Percentiles rank a stretch among this genome's conserved stretches.
Conservation (phyloP, 1,140 invertebrate species). For the Drosophila tropicalis region DNA sequence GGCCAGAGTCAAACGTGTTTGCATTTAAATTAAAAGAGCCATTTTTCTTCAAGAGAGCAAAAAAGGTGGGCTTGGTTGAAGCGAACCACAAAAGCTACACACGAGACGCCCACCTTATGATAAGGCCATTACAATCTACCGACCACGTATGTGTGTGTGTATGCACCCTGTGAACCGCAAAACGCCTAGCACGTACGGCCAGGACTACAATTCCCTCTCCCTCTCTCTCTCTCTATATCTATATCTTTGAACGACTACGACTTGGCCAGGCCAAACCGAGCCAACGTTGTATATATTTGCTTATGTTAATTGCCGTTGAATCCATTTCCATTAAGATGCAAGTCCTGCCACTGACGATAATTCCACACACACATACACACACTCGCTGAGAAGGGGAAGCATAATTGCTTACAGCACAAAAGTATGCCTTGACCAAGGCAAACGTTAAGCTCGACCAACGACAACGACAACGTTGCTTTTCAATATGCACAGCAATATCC, state of each 20-base stretch:
- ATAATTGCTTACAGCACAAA: slow-evolving; percentile 72
- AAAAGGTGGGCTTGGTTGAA: slow-evolving; percentile 21
- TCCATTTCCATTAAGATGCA: slow-evolving; percentile 83
- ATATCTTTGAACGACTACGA: slow-evolving; percentile 18
- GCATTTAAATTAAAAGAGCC: slow-evolving; percentile 83
- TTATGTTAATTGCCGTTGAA: slow-evolving; percentile 83
- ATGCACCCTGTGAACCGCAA: slow-evolving; percentile 67
- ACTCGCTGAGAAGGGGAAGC: slow-evolving; percentile 34
- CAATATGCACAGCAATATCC: slow-evolving; percentile 81
- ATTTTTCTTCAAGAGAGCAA: slow-evolving; percentile 76
- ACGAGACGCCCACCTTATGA: slow-evolving; percentile 74
- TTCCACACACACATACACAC: slow-evolving; percentile 60
- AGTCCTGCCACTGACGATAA: slow-evolving; percentile 77
- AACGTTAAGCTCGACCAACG: slow-evolving; percentile 64
- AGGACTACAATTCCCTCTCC: background rate
- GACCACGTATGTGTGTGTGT: slow-evolving; percentile 63
- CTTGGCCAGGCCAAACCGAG: slow-evolving; percentile 48
- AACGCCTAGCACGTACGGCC: slow-evolving; percentile 67
- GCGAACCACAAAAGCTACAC: slow-evolving; percentile 51
- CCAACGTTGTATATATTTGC: slow-evolving; percentile 79
- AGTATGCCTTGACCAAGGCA: slow-evolving; percentile 74
- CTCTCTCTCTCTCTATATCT: background rate
- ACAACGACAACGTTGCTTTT: slow-evolving; percentile 61
- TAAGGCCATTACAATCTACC: slow-evolving; percentile 72
- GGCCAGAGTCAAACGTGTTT: slow-evolving; percentile 79